Conservation (phyloP, 2,797 vertebrate genomes). For the Smutsia gigantea region DNA sequence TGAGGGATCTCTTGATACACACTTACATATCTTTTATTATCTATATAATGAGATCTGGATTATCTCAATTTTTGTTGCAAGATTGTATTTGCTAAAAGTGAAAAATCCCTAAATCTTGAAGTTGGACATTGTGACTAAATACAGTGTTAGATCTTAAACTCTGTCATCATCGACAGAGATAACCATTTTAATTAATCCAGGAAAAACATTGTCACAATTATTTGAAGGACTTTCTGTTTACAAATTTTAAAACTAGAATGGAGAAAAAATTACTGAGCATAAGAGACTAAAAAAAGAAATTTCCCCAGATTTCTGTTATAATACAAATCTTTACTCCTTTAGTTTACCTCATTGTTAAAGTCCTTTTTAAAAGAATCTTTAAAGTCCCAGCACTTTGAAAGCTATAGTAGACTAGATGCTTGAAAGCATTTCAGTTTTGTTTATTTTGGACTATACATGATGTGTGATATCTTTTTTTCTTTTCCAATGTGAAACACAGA, state of each 20-base stretch:
- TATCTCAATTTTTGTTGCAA: constrained; percentile 27
- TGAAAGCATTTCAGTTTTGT: neutral
- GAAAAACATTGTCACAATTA: neutral
- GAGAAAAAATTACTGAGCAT: neutral
- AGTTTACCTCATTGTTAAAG: neutral
- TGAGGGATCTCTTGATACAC: neutral
- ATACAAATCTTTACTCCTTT: constrained; percentile 27
- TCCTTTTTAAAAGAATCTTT: neutral
- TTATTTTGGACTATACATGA: constrained; percentile 28
- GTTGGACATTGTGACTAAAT: neutral
- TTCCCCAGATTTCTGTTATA: neutral
- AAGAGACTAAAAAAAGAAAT: neutral
- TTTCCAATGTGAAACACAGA: constrained; percentile 58
- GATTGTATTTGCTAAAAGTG: constrained; percentile 3
- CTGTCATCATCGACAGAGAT: neutral
- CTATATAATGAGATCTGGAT: neutral
- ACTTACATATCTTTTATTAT: neutral
- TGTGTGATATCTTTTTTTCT: constrained; percentile 9
- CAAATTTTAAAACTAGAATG: neutral
- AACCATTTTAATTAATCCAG: constrained; percentile 1
- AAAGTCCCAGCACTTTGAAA: neutral
- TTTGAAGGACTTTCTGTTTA: constrained; percentile 24
- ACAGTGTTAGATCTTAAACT: neutral
- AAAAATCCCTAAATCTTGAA: constrained; percentile 15
- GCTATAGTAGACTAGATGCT: constrained; percentile 21